A percentile compares a stretch with the other conserved stretches of the same genome.
phyloP scores from a whole-genome alignment of 1,140 invertebrate species.

The Camponotus vicinus region DNA sequence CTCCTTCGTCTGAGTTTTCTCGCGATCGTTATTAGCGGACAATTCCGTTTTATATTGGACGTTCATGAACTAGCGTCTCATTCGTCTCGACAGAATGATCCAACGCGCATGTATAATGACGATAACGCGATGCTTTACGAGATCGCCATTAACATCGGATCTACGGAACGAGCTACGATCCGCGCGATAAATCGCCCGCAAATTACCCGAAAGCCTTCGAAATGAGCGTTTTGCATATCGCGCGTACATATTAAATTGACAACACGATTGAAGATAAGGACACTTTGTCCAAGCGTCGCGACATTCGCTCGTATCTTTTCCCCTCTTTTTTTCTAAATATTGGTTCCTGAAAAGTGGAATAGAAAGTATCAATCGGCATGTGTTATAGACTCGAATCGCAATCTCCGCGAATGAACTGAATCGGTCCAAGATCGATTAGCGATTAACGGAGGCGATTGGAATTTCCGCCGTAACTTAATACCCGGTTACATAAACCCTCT shows the following conservation, averaged over 20 bases:
- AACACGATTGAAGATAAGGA: not conserved
- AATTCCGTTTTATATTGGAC: not conserved
- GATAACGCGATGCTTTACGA: constrained; percentile 30
- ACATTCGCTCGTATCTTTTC: not conserved
- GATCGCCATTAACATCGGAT: constrained; percentile 37
- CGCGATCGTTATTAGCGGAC: not conserved
- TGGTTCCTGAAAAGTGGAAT: not conserved
- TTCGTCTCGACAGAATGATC: constrained; percentile 4
- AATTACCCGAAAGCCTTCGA: constrained; percentile 12
- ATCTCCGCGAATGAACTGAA: not conserved
- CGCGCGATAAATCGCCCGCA: not conserved
- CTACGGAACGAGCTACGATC: constrained; percentile 29
- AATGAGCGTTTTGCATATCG: not conserved
- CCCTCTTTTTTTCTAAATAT: not conserved
- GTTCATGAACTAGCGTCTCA: not conserved
- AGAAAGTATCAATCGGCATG: constrained; percentile 22
- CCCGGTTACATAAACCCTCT: constrained; percentile 51
- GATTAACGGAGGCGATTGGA: constrained; percentile 30
- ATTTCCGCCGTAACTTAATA: constrained; percentile 51
- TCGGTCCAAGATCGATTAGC: constrained; percentile 21
- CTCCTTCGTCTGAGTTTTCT: not conserved
- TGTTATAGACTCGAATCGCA: constrained; percentile 21
- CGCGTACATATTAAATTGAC: not conserved
- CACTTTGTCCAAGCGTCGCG: not conserved
- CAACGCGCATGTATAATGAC: constrained; percentile 11